Evolutionary conservation across 23 tunicate species (phyloP).

Genomic region (Halocynthia aurantium): DNA sequence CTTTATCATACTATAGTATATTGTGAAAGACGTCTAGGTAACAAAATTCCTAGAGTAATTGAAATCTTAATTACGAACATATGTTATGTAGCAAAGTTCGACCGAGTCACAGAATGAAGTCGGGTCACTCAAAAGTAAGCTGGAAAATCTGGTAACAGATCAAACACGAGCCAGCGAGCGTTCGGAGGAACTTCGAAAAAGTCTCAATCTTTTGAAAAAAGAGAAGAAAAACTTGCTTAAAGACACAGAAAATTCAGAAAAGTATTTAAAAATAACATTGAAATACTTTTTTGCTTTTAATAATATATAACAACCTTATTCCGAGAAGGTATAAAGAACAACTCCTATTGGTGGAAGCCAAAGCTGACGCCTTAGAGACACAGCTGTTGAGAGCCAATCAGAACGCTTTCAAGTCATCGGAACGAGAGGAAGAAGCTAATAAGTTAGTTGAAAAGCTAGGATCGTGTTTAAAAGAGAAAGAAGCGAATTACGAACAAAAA

Average conservation of each 20-base stretch:
- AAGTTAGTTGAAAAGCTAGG: conserved; percentile 6
- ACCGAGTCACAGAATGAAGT: conserved; percentile 2
- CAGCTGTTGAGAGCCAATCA: conserved; percentile 19
- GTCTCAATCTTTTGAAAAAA: neutral
- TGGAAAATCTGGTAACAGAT: conserved; percentile 2
- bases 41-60: too few relatives aligned
- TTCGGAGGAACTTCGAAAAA: neutral
- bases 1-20: too few relatives aligned
- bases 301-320: neutral
- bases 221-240: neutral
- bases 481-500: conserved; percentile 49
- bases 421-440: neutral
- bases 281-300: neutral
- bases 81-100: neutral
- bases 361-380: conserved; percentile 17
- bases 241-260: neutral
- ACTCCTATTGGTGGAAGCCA: conserved; percentile 16
- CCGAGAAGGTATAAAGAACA: conserved; percentile 22
- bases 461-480: neutral
- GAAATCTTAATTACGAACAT: too few relatives aligned
- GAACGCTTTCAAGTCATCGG: neutral
- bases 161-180: neutral
- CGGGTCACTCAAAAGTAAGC: conserved; percentile 18
- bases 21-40: too few relatives aligned
- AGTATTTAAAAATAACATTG: neutral